Evolutionary conservation across 2,888 invertebrate species (phyloP), one percentile per base, ranked within the genome.

Genomic region (Orchesellides sinensis): DNA sequence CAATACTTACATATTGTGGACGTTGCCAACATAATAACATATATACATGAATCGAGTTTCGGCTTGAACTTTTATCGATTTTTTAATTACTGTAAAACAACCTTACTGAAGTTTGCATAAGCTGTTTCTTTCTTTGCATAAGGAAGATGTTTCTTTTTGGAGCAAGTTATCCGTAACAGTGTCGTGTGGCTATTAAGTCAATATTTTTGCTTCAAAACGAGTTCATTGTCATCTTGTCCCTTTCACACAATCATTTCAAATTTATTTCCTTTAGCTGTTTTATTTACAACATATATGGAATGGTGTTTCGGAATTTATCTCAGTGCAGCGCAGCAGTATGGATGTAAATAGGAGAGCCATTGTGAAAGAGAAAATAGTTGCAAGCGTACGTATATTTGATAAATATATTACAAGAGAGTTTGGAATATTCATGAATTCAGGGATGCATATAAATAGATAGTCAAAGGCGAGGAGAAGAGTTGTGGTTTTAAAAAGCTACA

Each of bases 341-440:
- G 40, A 40, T 14, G n/a, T 40, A 14, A 40, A 6, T 6, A 32
- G 32, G 10, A 10, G 5, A 6, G 32, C 10, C 5, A 6, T 32
- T 6, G 6, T 49, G 14, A 49, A 49, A 17, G 5, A 49, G 17
- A 5, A 14, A 14, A 5, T 49, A 10, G 5, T 10, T 10, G 14
- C 49, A 49, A 49, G n/a, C 10, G 52, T n/a, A n/a, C n/a, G n/a
- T n/a, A n/a, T n/a, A n/a, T n/a, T n/a, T n/a, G n/a, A n/a, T n/a
- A n/a, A n/a, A n/a, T n/a, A n/a, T n/a, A n/a, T n/a, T n/a, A n/a
- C 27, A 56, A 19, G n/a, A 23, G 21, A 19, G 19, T 35, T 27
- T 23, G 65, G 61, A 65, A 65, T 45, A 45, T 65, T 65, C 65
- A 65, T 65, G 23, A 65, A 65, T 45, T 65, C 65, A 65, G 65